Conservation (phyloP, 1,140 invertebrate genomes). For the Venturia canescens region DNA sequence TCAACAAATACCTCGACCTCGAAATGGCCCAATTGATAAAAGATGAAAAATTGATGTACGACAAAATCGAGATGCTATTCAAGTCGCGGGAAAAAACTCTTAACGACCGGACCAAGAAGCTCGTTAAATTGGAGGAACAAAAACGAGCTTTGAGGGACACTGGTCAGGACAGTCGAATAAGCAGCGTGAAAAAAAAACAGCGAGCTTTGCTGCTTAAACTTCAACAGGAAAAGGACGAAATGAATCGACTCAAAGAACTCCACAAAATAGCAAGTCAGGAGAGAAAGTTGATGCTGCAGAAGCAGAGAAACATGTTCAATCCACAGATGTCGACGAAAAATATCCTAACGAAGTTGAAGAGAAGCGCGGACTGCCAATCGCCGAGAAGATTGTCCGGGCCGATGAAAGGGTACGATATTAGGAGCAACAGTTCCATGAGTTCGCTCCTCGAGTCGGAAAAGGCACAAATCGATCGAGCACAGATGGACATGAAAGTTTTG, state of each 20-base stretch:
- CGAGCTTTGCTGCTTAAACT: slow-evolving; percentile 75
- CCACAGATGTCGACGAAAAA: slow-evolving; percentile 76
- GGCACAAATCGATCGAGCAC: slow-evolving; percentile 71
- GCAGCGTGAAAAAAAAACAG: slow-evolving; percentile 79
- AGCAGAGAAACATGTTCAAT: slow-evolving; percentile 75
- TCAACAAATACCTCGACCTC: slow-evolving; percentile 73
- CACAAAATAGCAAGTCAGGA: slow-evolving; percentile 75
- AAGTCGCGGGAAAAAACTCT: slow-evolving; percentile 78
- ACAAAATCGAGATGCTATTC: slow-evolving; percentile 77
- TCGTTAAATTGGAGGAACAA: slow-evolving; percentile 78
- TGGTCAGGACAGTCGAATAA: slow-evolving; percentile 75
- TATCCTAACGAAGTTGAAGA: slow-evolving; percentile 74
- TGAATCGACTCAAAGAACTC: slow-evolving; percentile 75
- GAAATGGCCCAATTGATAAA: slow-evolving; percentile 75
- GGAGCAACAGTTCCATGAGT: slow-evolving; percentile 75
- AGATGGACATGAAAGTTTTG: slow-evolving; percentile 62
- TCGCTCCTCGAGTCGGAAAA: slow-evolving; percentile 75
- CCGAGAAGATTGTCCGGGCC: slow-evolving; percentile 73
- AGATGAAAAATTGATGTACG: slow-evolving; percentile 73
- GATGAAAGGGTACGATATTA: slow-evolving; percentile 76
- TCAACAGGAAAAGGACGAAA: slow-evolving; percentile 78
- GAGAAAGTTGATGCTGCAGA: slow-evolving; percentile 73
- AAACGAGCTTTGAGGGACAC: slow-evolving; percentile 76
- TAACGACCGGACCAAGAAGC: slow-evolving; percentile 79
- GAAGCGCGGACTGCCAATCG: slow-evolving; percentile 73